Conservation (phyloP, 2,888 invertebrate genomes). For the Microctonus aethiopoides region DNA sequence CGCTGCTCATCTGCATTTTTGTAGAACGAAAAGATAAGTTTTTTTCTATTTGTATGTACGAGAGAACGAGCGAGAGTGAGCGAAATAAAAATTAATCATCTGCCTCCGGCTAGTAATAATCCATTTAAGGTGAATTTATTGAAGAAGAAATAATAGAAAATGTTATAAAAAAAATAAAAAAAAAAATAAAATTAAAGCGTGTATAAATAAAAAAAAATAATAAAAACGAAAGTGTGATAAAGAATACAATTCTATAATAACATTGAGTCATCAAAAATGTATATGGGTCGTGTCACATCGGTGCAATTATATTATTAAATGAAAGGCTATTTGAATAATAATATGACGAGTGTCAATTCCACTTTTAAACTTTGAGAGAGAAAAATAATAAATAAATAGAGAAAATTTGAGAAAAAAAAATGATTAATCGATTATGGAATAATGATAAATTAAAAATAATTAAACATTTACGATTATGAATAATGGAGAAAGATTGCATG, state of each 20-base stretch:
- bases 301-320: conserved; percentile 60
- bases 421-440: conserved; percentile 50
- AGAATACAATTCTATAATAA: conserved; percentile 41
- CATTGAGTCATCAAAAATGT: conserved; percentile 51
- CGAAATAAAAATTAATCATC: conserved; percentile 23
- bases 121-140: conserved; percentile 33
- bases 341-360: conserved; percentile 68
- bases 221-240: conserved; percentile 41
- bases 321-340: conserved; percentile 65
- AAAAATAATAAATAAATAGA: conserved; percentile 39
- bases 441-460: conserved; percentile 36
- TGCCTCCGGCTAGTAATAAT: conserved; percentile 39
- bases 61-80: neutral
- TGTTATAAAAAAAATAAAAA: conserved; percentile 27
- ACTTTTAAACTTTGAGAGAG: conserved; percentile 60
- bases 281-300: conserved; percentile 58
- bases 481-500: conserved; percentile 47
- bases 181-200: neutral
- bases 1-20: conserved; percentile 52
- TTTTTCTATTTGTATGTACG: conserved; percentile 5
- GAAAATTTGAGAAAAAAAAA: conserved; percentile 40
- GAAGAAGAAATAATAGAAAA: conserved; percentile 28
- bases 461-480: conserved; percentile 42
- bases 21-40: conserved; percentile 37
- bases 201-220: conserved; percentile 20